A percentile compares a stretch with the other conserved stretches of the same genome.
Conservation (phyloP, 2,113 vertebrate species). For the Albula goreensis region DNA sequence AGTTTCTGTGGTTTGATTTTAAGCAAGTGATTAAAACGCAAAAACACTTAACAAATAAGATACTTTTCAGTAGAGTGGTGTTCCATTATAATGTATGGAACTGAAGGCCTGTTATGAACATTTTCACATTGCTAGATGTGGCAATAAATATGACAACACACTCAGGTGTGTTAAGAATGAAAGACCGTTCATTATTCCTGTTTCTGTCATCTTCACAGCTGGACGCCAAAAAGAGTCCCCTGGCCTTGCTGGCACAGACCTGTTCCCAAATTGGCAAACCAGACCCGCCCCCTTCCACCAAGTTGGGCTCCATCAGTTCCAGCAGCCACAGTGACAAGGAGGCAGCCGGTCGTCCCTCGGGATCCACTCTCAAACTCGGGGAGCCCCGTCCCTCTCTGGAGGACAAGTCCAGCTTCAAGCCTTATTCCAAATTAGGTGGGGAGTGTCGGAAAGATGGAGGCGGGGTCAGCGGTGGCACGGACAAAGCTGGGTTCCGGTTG, state of each 20-base stretch:
- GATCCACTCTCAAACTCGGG: constrained; percentile 65
- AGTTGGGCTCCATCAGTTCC: constrained; percentile 76
- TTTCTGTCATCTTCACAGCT: constrained; percentile 66
- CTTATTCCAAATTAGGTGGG: constrained; percentile 79
- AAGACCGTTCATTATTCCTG: constrained; percentile 19
- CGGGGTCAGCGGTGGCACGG: constrained; percentile 47
- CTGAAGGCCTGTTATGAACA: not conserved
- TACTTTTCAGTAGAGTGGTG: too few relatives aligned
- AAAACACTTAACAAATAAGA: too few relatives aligned
- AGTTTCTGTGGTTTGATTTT: not conserved
- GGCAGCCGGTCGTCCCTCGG: constrained; percentile 59
- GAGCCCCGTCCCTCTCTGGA: constrained; percentile 71
- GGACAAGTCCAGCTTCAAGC: constrained; percentile 95
- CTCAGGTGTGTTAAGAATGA: not conserved
- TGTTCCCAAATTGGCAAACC: constrained; percentile 95
- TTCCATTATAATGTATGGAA: too few relatives aligned
- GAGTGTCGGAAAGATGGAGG: constrained; percentile 78
- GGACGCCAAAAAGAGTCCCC: constrained; percentile 94
- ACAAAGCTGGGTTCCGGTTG: constrained; percentile 86
- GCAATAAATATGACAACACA: too few relatives aligned
- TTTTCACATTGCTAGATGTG: too few relatives aligned
- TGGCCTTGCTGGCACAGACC: constrained; percentile 91
- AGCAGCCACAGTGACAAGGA: constrained; percentile 83
- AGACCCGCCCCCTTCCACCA: constrained; percentile 87
- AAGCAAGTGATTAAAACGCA: too few relatives aligned